Base-by-base conservation (phyloP, 2,797 vertebrate species). In the Helicolenus hilgendorfi region DNA sequence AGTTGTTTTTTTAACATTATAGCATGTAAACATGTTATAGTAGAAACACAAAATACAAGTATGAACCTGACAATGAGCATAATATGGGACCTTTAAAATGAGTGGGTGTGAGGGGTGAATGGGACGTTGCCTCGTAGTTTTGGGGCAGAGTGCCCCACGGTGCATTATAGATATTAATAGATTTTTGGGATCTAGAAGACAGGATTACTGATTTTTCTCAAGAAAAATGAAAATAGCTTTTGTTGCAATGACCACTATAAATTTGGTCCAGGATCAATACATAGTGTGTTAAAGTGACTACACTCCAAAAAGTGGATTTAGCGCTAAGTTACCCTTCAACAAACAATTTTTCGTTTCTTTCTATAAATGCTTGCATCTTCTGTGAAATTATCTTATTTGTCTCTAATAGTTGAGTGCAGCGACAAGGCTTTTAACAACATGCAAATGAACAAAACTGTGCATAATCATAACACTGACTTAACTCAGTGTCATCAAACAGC, bases 381-480 rank as follows among this genome's bases (percentile, higher is more conserved):
- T 55, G 26, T 77, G 45, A 49, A 49, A 49, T 49, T 0, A 49
- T 49, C 18, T 20, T 20, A 49, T 49, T 49, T 49, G 45, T 18
- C 45, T 49, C 45, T 64, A 45, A 72, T 69, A 62, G 24, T 71
- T 72, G 20, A 65, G 41, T 59, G 26, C 74, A 15, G 62, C 72
- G 79, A 82, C 73, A 74, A 64, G 53, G 79, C 80, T 79, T 85
- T 81, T 75, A 90, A 79, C 63, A 58, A 71, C 75, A 88, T 88
- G 83, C 81, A 91, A 77, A 92, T 87, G 27, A 88, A 88, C 81
- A 90, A 89, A 86, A 85, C 62, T 77, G 77, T 81, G 81, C 83
- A 85, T 87, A 82, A 91, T 89, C 76, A 88, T 29, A 82, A 85
- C 85, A 86, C 72, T 86, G 91, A 81, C 80, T 87, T 63, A 29